phyloP scores from a whole-genome alignment of 2,797 vertebrate species.

The Picus viridis region DNA sequence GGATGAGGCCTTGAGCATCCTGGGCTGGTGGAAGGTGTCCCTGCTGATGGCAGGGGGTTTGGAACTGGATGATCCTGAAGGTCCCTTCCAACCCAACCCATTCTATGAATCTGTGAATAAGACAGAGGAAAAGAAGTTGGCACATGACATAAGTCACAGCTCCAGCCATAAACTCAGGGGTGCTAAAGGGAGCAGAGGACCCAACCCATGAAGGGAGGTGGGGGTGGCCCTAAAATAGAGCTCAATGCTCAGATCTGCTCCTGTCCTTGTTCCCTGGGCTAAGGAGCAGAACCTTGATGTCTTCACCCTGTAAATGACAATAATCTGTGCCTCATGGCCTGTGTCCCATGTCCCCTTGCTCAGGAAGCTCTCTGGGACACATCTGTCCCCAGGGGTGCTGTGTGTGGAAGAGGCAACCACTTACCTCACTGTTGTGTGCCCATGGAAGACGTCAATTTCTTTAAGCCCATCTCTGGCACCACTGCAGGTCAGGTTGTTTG shows the following conservation, averaged over 20 bases:
- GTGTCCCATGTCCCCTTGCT: neutral
- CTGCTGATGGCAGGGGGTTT: too few species aligned
- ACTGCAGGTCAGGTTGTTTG: too few species aligned
- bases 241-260: neutral
- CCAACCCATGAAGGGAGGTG: neutral
- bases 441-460: neutral
- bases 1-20: too few species aligned
- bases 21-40: too few species aligned
- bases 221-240: neutral
- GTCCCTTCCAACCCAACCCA: too few species aligned
- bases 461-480: too few species aligned
- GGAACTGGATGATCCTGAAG: too few species aligned
- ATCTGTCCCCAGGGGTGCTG: too few species aligned
- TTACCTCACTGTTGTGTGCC: neutral
- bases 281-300: neutral
- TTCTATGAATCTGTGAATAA: too few species aligned
- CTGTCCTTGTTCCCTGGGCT: neutral
- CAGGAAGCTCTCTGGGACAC: neutral
- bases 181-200: neutral
- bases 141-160: neutral
- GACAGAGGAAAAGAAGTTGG: neutral
- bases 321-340: neutral
- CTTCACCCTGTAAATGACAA: neutral
- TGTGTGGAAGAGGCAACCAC: neutral
- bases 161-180: neutral